phyloP scores from a whole-genome alignment of 1,140 invertebrate species.

The Drosophila orena region DNA sequence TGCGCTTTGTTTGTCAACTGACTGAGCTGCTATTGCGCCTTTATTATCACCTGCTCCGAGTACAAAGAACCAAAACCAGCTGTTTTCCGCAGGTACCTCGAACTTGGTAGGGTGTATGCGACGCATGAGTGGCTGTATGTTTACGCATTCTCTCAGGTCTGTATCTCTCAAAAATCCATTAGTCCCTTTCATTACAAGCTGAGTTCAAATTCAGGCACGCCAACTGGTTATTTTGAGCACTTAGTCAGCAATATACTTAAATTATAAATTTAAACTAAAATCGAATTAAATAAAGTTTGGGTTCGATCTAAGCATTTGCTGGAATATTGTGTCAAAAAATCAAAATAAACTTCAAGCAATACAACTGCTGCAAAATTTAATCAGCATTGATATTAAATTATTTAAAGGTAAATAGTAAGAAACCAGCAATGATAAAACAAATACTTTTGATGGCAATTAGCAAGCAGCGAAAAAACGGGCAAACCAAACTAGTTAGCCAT shows the following conservation, averaged over 20 bases:
- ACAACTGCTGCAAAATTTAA: too few relatives aligned
- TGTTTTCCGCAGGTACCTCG: conserved; percentile 30
- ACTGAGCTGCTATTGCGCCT: conserved; percentile 21
- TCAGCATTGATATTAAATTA: too few relatives aligned
- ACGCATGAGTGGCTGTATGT: neutral
- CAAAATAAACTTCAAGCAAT: too few relatives aligned
- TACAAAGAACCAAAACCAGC: conserved; percentile 37
- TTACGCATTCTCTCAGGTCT: too few relatives aligned
- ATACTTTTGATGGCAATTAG: too few relatives aligned
- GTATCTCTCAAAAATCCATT: neutral
- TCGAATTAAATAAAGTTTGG: too few relatives aligned
- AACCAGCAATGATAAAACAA: too few relatives aligned
- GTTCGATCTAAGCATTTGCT: too few relatives aligned
- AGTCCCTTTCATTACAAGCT: neutral
- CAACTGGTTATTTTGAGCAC: too few relatives aligned
- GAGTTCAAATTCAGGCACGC: neutral
- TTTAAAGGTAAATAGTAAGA: too few relatives aligned
- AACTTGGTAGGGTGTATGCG: neutral
- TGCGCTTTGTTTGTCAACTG: conserved; percentile 51
- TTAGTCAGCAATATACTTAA: neutral
- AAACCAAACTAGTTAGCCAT: neutral
- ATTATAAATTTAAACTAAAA: neutral
- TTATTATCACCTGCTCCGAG: conserved; percentile 25
- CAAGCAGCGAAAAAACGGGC: neutral
- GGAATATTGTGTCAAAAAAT: too few relatives aligned